Percentiles rank a stretch among this genome's conserved stretches.
Conservation (phyloP, 2,888 invertebrate species). For the Drosophila barbarae region DNA sequence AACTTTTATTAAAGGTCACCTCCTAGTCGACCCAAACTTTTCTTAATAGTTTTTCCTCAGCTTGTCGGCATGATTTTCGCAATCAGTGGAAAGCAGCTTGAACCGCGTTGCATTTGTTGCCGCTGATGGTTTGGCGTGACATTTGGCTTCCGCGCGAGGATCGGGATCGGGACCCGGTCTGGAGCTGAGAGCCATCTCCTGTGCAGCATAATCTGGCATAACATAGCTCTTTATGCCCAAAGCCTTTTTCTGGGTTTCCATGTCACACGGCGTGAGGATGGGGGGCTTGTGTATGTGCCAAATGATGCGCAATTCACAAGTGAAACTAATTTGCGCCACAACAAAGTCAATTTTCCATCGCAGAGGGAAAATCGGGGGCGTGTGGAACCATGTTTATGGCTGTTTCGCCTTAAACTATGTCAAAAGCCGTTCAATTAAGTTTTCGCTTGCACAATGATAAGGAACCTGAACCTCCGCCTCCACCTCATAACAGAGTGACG, state of each 20-base stretch:
- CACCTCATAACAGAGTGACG: slow-evolving; percentile 48
- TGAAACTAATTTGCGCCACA: slow-evolving; percentile 63
- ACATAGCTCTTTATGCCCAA: slow-evolving; percentile 41
- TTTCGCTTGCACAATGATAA: slow-evolving; percentile 65
- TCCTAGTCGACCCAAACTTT: neutral
- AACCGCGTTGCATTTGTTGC: slow-evolving; percentile 39
- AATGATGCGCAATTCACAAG: slow-evolving; percentile 53
- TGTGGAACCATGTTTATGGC: slow-evolving; percentile 33
- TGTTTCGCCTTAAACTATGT: slow-evolving; percentile 63
- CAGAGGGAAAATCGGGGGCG: neutral
- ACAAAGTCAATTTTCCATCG: slow-evolving; percentile 50
- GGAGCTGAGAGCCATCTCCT: slow-evolving; percentile 17
- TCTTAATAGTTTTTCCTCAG: slow-evolving; percentile 6
- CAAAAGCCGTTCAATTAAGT: slow-evolving; percentile 72
- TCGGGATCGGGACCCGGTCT: neutral
- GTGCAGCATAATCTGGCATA: slow-evolving; percentile 39
- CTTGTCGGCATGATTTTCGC: slow-evolving; percentile 61
- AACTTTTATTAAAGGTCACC: neutral
- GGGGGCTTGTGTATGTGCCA: slow-evolving; percentile 25
- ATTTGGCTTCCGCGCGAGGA: slow-evolving; percentile 52
- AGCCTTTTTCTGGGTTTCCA: slow-evolving; percentile 57
- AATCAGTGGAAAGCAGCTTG: slow-evolving; percentile 66
- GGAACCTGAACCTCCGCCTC: slow-evolving; percentile 26
- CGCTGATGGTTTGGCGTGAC: slow-evolving; percentile 51
- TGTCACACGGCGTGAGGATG: slow-evolving; percentile 52